phyloP scores from a whole-genome alignment of 2,888 invertebrate species.

The Melitaea athalia region DNA sequence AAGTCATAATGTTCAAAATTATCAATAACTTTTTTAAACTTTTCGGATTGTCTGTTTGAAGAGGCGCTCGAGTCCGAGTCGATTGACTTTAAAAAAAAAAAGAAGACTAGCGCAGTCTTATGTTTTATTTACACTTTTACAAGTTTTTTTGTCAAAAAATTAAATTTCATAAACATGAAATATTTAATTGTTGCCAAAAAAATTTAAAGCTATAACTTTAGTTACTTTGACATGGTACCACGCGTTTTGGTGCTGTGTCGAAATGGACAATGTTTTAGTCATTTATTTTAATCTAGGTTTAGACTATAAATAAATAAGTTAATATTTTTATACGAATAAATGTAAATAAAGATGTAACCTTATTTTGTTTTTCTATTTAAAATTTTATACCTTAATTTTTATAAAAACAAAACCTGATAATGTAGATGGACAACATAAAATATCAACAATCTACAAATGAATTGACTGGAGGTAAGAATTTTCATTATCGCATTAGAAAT shows the following conservation, averaged over 20 bases:
- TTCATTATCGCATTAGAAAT: too few species aligned
- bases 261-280: slow-evolving; percentile 68
- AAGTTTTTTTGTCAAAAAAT: slow-evolving; percentile 45
- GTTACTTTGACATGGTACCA: slow-evolving; percentile 67
- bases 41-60: slow-evolving; percentile 56
- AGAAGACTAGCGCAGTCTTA: slow-evolving; percentile 20
- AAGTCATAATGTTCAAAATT: slow-evolving; percentile 30
- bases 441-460: too few species aligned
- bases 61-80: slow-evolving; percentile 63
- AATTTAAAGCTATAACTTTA: slow-evolving; percentile 50
- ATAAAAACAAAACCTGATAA: too few species aligned
- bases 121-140: slow-evolving; percentile 24
- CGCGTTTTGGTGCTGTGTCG: slow-evolving; percentile 67
- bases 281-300: slow-evolving; percentile 51
- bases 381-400: too few species aligned
- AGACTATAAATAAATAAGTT: slow-evolving; percentile 37
- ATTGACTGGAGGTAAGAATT: too few species aligned
- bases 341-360: slow-evolving; percentile 44
- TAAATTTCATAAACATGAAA: slow-evolving; percentile 39
- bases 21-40: slow-evolving; percentile 8
- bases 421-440: too few species aligned
- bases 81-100: slow-evolving; percentile 12
- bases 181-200: slow-evolving; percentile 58
- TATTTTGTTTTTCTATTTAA: slow-evolving; percentile 12
- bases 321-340: slow-evolving; percentile 40